phyloP scores from a whole-genome alignment of 2,888 invertebrate genomes.

The Napeogenes sylphis region DNA sequence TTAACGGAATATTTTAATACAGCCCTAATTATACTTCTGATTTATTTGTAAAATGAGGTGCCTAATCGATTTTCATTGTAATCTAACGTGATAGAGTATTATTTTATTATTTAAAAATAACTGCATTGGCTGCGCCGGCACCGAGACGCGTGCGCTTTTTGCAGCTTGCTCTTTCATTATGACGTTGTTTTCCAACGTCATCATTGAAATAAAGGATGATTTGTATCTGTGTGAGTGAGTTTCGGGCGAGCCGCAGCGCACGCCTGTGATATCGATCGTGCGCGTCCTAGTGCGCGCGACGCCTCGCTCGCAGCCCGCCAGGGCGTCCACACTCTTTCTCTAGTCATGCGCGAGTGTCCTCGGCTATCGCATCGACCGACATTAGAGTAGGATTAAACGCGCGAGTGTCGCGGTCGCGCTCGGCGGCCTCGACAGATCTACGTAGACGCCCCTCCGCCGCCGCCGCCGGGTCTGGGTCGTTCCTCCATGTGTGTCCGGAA shows the following conservation, averaged over 20 bases:
- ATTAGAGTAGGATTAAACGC: conserved; percentile 52
- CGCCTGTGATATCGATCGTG: conserved; percentile 52
- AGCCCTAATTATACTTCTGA: no score
- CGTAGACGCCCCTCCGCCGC: conserved; percentile 50
- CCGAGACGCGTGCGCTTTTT: conserved; percentile 32
- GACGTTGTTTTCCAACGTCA: conserved; percentile 59
- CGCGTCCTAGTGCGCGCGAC: conserved; percentile 42
- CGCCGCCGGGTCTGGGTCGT: conserved; percentile 48
- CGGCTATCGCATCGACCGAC: conserved; percentile 60
- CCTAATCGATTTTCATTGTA: not conserved
- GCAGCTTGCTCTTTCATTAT: conserved; percentile 38
- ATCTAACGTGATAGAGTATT: not conserved
- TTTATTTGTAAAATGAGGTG: no score
- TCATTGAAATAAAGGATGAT: conserved; percentile 54
- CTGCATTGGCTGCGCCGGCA: conserved; percentile 31
- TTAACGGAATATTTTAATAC: no score
- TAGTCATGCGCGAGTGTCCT: conserved; percentile 62
- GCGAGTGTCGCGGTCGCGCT: conserved; percentile 70
- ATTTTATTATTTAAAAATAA: not conserved
- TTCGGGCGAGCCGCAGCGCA: conserved; percentile 47
- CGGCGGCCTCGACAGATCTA: conserved; percentile 47
- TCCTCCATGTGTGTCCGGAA: conserved; percentile 51
- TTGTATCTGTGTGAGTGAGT: conserved; percentile 43
- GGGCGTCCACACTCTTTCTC: conserved; percentile 47
- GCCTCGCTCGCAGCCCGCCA: conserved; percentile 38